Conservation (phyloP, 2,888 invertebrate genomes). For the Pyrrhia umbra region DNA sequence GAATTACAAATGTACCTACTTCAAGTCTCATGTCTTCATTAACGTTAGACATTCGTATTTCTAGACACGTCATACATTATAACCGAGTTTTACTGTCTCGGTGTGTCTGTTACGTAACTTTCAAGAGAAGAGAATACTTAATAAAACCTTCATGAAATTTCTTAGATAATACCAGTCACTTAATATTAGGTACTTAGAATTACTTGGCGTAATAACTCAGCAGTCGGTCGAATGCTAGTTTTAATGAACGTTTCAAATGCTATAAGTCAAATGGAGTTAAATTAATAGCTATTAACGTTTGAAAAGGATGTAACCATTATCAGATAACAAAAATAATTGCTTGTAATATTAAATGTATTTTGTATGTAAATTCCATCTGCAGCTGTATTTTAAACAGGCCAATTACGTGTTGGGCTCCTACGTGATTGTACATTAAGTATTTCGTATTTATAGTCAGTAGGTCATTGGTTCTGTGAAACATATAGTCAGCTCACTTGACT, state of each 20-base stretch:
- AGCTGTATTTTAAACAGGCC: no score
- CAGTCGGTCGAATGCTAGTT: background rate
- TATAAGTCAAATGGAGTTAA: background rate
- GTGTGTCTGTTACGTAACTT: constrained; percentile 29
- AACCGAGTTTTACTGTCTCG: constrained; percentile 25
- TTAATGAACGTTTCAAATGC: background rate
- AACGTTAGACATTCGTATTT: constrained; percentile 25
- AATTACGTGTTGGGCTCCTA: no score
- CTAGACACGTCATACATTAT: constrained; percentile 9
- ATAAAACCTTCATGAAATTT: background rate
- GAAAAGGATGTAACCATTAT: background rate
- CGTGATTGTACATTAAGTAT: no score
- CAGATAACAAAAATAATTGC: background rate
- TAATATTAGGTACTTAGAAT: background rate
- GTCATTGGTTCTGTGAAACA: no score
- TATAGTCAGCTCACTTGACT: no score
- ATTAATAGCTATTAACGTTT: background rate
- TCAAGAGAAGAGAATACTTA: background rate
- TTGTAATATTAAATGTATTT: background rate
- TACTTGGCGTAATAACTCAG: background rate
- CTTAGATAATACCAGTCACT: background rate
- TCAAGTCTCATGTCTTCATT: background rate
- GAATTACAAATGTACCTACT: background rate
- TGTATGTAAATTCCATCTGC: background rate
- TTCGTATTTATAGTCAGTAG: no score